phyloP scores from a whole-genome alignment of 37 sponge, comb jelly and placozoan genomes.

The Geodia barretti region DNA sequence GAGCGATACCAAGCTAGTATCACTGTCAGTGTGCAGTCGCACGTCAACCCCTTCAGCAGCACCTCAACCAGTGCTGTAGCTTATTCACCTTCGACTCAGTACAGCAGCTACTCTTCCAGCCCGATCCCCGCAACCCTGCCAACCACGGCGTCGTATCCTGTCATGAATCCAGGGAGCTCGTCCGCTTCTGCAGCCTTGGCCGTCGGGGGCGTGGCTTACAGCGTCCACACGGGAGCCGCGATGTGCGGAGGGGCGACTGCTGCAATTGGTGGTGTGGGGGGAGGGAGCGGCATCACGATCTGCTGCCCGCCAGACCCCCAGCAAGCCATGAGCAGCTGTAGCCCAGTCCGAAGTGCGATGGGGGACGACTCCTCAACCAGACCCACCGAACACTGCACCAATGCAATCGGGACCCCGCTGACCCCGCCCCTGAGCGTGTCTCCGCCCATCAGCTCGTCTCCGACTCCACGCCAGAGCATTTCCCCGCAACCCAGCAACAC shows the following conservation, averaged over 20 bases:
- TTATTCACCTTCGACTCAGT: constrained; percentile 18
- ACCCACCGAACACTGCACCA: not conserved
- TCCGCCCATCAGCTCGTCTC: constrained; percentile 19
- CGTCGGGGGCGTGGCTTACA: not conserved
- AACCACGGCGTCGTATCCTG: not conserved
- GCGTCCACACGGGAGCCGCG: not conserved
- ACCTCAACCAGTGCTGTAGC: constrained; percentile 11
- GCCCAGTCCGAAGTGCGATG: constrained; percentile 23
- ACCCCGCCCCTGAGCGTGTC: constrained; percentile 63
- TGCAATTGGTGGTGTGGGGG: too few species aligned
- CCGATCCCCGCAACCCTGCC: not conserved
- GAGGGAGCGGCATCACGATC: not conserved
- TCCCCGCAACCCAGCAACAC: constrained; percentile 1
- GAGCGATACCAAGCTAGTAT: constrained; percentile 36
- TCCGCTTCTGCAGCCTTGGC: not conserved
- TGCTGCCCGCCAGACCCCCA: constrained; percentile 1
- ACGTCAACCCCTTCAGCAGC: constrained; percentile 6
- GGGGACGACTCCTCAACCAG: not conserved
- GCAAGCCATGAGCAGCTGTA: not conserved
- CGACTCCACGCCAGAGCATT: constrained; percentile 46
- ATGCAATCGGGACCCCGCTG: constrained; percentile 48
- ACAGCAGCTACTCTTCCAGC: constrained; percentile 24
- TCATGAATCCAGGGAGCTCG: not conserved
- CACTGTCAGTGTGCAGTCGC: constrained; percentile 31
- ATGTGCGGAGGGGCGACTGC: too few species aligned